A percentile compares a stretch with the other conserved stretches of the same genome.
Evolutionary conservation across 2,113 vertebrate species (phyloP).

Genomic region (Pelusios castaneus): DNA sequence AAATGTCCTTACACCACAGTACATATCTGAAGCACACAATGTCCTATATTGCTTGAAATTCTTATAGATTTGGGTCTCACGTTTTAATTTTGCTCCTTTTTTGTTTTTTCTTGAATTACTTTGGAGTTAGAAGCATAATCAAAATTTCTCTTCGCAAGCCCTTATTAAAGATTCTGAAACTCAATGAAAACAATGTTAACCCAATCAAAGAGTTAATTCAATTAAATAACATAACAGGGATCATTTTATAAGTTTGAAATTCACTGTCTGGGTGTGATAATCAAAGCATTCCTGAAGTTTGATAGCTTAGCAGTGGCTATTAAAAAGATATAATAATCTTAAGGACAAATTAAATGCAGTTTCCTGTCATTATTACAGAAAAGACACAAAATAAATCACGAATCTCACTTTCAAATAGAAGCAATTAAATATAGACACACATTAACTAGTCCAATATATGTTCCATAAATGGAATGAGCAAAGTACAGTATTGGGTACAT

Average conservation of each 20-base stretch:
- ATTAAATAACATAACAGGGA: accelerated
- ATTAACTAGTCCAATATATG: not conserved
- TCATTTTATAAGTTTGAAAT: constrained; percentile 14
- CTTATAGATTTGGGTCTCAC: not conserved
- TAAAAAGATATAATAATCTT: not conserved
- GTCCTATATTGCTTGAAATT: not conserved
- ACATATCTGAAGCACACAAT: not conserved
- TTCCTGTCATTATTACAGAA: not conserved
- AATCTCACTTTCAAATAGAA: not conserved
- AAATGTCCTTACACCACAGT: not conserved
- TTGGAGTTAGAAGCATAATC: not conserved
- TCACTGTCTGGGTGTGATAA: not conserved
- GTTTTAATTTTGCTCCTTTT: not conserved
- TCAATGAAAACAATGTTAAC: not conserved
- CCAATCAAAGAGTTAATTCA: not conserved
- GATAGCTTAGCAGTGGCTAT: not conserved
- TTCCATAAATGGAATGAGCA: not conserved
- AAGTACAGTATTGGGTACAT: not conserved
- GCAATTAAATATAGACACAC: not conserved
- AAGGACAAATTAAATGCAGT: not conserved
- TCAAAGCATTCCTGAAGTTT: not conserved
- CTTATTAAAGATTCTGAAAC: not conserved
- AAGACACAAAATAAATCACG: not conserved
- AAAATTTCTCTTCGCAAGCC: not conserved
- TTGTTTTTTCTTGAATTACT: not conserved